Evolutionary conservation across 2,113 vertebrate genomes (phyloP), one percentile per base, ranked within the genome.

Genomic region (Elephantulus edwardii): DNA sequence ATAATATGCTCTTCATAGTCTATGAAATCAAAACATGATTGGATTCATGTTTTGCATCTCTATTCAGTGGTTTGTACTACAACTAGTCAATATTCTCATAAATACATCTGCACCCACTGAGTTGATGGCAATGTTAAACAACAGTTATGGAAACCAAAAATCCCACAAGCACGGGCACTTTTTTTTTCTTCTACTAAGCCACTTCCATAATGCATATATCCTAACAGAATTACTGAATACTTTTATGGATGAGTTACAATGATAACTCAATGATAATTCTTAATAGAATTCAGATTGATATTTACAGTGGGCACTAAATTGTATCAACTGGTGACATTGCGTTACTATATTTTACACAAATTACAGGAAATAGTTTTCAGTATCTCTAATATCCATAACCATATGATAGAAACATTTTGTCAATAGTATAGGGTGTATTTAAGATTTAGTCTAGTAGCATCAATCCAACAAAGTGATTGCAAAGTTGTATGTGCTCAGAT

Each of bases 81-180:
- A 14, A 4, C 56, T 77, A 84, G 68, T 86, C 54, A 28, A 46
- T 26, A 60, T 38, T 81, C 58, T 40, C 46, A 40, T n/a, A 3
- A 84, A 56, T n/a, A 71, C 14, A 46, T 70, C 22, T 83, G 20
- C 35, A 48, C 58, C 26, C 52, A n/a, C n/a, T 64, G 38, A 11
- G 2, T 6, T 28, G 28, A 3, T 0, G 1, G 22, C 0, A 1
- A 20, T 4, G 12, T 76, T 72, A 14, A 22, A 58, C 1, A 8
- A 9, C 56, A 64, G 7, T 62, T 16, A 35, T 33, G 46, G 33
- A 89, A 75, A 38, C 1, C 35, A 9, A 71, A n/a, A 44, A 11
- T 16, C 42, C 35, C 40, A 19, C 33, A 89, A 30, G 17, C 42
- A 8, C 83, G 8, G 20, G 46, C 3, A 22, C n/a, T 71, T 58